Percentiles rank a stretch among this genome's conserved stretches.
Evolutionary conservation across 1,140 invertebrate genomes (phyloP).

Genomic region (Mya arenaria): DNA sequence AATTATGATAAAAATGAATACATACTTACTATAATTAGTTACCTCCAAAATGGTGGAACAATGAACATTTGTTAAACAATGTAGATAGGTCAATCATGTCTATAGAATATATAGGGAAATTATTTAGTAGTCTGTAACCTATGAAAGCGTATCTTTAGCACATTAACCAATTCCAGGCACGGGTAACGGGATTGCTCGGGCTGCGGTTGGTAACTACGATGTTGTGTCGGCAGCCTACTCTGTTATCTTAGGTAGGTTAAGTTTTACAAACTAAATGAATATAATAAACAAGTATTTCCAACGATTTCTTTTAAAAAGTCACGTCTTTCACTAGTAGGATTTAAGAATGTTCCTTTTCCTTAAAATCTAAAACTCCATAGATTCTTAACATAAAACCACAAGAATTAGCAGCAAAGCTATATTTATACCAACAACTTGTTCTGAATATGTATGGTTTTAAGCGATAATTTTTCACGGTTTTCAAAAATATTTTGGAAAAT

Average conservation of each 20-base stretch:
- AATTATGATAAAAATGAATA: not conserved
- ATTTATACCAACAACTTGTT: not conserved
- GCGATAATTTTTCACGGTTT: too few species aligned
- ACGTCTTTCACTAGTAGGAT: not conserved
- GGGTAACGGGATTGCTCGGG: constrained; percentile 32
- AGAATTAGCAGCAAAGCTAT: too few species aligned
- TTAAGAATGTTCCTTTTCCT: not conserved
- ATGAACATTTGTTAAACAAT: not conserved
- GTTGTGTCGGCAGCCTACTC: constrained; percentile 2
- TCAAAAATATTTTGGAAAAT: too few species aligned
- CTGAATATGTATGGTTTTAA: not conserved
- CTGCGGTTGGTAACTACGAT: constrained; percentile 31
- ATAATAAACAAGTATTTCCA: not conserved
- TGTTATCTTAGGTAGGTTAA: constrained; percentile 13
- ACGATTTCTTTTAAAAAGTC: not conserved
- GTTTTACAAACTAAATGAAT: not conserved
- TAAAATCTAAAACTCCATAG: not conserved
- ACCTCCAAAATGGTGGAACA: not conserved
- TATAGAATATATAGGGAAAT: not conserved
- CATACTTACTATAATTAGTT: not conserved
- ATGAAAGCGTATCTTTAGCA: too few species aligned
- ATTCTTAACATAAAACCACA: too few species aligned
- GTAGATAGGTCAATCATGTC: not conserved
- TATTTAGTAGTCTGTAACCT: too few species aligned
- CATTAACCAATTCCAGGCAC: too few species aligned